A percentile compares a stretch with the other conserved stretches of the same genome.
phyloP scores from a whole-genome alignment of 2,797 vertebrate genomes.

The Amblyraja radiata region DNA sequence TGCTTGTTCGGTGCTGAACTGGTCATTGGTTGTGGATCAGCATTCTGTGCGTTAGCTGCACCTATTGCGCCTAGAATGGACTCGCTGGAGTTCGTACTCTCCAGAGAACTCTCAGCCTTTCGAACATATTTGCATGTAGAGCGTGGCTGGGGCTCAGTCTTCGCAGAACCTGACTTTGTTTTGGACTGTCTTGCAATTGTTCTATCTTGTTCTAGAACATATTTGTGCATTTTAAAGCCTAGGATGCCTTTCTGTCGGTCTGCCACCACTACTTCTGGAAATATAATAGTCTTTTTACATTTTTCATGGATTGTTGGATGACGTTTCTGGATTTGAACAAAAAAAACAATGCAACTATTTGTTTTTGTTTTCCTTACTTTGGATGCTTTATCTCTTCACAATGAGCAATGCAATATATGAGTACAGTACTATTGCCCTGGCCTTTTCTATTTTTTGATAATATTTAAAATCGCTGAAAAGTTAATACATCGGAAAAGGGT shows the following conservation, averaged over 20 bases:
- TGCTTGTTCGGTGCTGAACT: background rate
- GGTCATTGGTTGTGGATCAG: background rate
- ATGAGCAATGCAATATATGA: background rate
- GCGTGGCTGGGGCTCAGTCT: no score
- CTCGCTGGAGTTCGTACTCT: background rate
- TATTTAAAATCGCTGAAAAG: background rate
- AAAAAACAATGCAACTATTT: background rate
- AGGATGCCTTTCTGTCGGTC: background rate
- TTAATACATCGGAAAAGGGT: background rate
- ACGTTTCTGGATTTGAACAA: background rate
- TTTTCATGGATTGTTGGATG: background rate
- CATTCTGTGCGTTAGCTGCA: background rate
- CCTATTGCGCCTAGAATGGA: no score
- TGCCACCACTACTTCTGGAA: conserved; percentile 28
- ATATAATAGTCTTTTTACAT: conserved; percentile 1
- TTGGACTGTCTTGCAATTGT: background rate
- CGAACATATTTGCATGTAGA: background rate
- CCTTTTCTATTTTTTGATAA: background rate
- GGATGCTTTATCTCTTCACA: background rate
- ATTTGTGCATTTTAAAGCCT: background rate
- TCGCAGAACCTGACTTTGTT: background rate
- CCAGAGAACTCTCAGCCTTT: background rate
- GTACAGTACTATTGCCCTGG: background rate
- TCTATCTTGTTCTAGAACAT: background rate
- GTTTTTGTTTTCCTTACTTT: background rate